A percentile compares a stretch with the other conserved stretches of the same genome.
These are phyloP conservation scores for Cataglyphis livida DNA, from an alignment of 2,888 invertebrate species.

Conservation along the genomic window DNA sequence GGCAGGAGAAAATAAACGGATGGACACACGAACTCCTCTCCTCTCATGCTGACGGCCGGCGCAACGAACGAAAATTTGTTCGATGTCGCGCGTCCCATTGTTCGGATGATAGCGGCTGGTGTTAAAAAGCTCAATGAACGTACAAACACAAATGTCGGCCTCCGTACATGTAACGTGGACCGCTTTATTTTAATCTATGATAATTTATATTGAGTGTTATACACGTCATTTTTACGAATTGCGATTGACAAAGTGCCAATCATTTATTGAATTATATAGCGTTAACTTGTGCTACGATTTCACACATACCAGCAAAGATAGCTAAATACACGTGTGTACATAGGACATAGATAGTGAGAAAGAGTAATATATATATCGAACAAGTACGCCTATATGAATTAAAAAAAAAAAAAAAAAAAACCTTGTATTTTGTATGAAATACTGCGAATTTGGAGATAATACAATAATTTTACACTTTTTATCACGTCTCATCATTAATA, in stretches of 20 bases:
- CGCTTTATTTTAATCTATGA: background rate
- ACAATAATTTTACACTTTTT: slow-evolving; percentile 55
- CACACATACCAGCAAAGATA: background rate
- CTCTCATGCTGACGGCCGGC: slow-evolving; percentile 49
- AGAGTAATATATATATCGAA: slow-evolving; percentile 18
- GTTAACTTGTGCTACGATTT: slow-evolving; percentile 27
- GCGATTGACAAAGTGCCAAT: slow-evolving; percentile 24
- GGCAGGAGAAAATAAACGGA: slow-evolving; percentile 63
- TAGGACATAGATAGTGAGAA: slow-evolving; percentile 8
- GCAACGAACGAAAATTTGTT: slow-evolving; percentile 58
- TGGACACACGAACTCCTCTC: slow-evolving; percentile 55
- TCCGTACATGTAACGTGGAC: slow-evolving; percentile 12
- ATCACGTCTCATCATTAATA: slow-evolving; percentile 35
- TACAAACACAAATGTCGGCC: slow-evolving; percentile 31
- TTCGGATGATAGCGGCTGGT: slow-evolving; percentile 60
- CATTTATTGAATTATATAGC: slow-evolving; percentile 12
- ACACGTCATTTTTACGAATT: slow-evolving; percentile 26
- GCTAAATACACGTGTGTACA: slow-evolving; percentile 15
- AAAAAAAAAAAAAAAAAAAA: background rate
- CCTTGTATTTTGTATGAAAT: slow-evolving; percentile 64
- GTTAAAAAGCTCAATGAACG: slow-evolving; percentile 50
- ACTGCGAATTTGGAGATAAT: slow-evolving; percentile 55
- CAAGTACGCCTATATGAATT: slow-evolving; percentile 23
- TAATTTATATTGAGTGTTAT: slow-evolving; percentile 12
- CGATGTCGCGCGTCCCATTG: slow-evolving; percentile 60